These are phyloP conservation scores for Littorina saxatilis DNA, from an alignment of 1,140 invertebrate species.

Conservation along the genomic window DNA sequence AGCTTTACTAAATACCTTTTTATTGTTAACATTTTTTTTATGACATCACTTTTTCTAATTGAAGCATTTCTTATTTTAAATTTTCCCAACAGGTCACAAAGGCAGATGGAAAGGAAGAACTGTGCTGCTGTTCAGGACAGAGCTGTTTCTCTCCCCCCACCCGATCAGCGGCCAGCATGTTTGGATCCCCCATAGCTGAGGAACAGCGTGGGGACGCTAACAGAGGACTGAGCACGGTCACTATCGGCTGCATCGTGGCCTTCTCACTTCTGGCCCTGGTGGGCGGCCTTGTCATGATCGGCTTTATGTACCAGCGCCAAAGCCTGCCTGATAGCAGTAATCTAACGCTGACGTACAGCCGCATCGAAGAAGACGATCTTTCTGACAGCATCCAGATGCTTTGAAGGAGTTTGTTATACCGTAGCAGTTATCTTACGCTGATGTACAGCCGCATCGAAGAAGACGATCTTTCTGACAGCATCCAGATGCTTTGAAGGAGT, in stretches of 20 bases:
- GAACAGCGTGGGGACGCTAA: neutral
- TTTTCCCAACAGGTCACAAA: conserved; percentile 30
- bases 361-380: conserved; percentile 29
- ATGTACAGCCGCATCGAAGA: conserved; percentile 33
- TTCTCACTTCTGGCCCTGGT: conserved; percentile 32
- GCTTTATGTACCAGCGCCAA: conserved; percentile 33
- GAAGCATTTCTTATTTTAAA: too few relatives aligned
- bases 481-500: conserved; percentile 30
- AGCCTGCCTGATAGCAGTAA: conserved; percentile 18
- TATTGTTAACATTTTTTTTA: too few relatives aligned
- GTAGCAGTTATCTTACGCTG: neutral
- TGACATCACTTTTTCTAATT: too few relatives aligned
- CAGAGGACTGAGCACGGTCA: neutral
- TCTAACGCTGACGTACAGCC: conserved; percentile 32
- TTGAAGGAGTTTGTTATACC: neutral
- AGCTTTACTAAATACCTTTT: too few relatives aligned
- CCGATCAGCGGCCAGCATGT: conserved; percentile 20
- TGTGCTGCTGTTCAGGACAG: conserved; percentile 29
- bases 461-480: conserved; percentile 15
- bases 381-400: conserved; percentile 34
- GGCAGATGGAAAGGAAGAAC: neutral
- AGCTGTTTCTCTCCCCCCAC: conserved; percentile 8
- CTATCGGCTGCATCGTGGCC: conserved; percentile 34
- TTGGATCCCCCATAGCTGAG: neutral
- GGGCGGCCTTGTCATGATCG: conserved; percentile 29